Evolutionary conservation across 2,888 invertebrate genomes (phyloP).

Genomic region (Auanema sp.): DNA sequence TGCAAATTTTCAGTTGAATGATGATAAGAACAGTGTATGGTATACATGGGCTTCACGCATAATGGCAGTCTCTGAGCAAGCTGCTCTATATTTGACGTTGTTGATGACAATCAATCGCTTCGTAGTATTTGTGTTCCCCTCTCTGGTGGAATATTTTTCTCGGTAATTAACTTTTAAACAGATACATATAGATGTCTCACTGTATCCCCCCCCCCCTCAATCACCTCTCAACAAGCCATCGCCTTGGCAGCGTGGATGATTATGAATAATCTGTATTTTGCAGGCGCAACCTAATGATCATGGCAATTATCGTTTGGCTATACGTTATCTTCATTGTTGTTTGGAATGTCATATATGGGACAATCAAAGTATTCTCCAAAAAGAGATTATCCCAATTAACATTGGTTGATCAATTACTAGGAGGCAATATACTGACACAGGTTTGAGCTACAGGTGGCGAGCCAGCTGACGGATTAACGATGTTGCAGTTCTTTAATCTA

Average conservation of each 20-base stretch:
- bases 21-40: slow-evolving; percentile 13
- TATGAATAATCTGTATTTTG: background rate
- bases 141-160: slow-evolving; percentile 24
- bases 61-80: slow-evolving; percentile 34
- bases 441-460: slow-evolving; percentile 16
- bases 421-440: slow-evolving; percentile 31
- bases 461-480: background rate
- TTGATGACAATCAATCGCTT: slow-evolving; percentile 44
- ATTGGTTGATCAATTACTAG: slow-evolving; percentile 25
- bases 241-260: too few relatives aligned
- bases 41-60: slow-evolving; percentile 29
- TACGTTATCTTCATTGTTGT: slow-evolving; percentile 37
- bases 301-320: slow-evolving; percentile 28
- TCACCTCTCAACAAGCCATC: slow-evolving; percentile 1
- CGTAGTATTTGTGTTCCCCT: slow-evolving; percentile 36
- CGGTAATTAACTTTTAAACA: slow-evolving; percentile 18
- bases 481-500: slow-evolving; percentile 34
- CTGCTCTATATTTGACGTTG: slow-evolving; percentile 33
- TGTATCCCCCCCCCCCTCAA: background rate
- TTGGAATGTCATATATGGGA: slow-evolving; percentile 38
- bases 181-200: background rate
- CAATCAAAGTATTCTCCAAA: slow-evolving; percentile 22
- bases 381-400: slow-evolving; percentile 15
- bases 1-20: background rate
- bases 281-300: slow-evolving; percentile 19